Evolutionary conservation across 1,140 invertebrate genomes (phyloP).

Genomic region (Sipha flava): DNA sequence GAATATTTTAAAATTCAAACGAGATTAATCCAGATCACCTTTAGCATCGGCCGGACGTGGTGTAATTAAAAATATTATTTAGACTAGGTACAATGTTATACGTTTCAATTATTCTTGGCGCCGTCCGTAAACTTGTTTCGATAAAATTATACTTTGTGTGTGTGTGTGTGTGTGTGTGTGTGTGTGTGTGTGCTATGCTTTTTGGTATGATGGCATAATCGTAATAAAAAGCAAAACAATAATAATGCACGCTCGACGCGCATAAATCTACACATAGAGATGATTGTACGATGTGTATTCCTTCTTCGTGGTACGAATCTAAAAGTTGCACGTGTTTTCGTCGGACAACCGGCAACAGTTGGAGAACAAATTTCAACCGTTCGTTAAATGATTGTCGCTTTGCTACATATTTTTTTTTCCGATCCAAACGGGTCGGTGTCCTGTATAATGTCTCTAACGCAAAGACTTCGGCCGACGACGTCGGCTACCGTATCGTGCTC

Average conservation of each 20-base stretch:
- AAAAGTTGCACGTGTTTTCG: too few species aligned
- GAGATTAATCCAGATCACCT: neutral
- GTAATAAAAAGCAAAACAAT: neutral
- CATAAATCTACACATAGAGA: neutral
- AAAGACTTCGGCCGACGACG: too few species aligned
- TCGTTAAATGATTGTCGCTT: too few species aligned
- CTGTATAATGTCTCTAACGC: too few species aligned
- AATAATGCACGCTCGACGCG: neutral
- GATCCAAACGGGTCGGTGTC: too few species aligned
- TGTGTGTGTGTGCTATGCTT: too few species aligned
- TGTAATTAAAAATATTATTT: neutral
- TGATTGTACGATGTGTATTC: neutral
- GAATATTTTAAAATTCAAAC: constrained; percentile 2
- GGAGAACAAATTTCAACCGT: too few species aligned
- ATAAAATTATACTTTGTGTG: neutral
- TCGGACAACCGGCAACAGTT: too few species aligned
- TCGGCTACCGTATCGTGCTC: too few species aligned
- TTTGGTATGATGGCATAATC: too few species aligned
- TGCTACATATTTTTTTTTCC: too few species aligned
- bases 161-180: too few species aligned
- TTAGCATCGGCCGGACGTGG: neutral
- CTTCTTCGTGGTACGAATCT: neutral
- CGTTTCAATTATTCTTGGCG: neutral
- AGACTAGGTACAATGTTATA: neutral
- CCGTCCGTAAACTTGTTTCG: neutral